Conservation (phyloP, 2,888 invertebrate species). For the Deilephila porcellus region DNA sequence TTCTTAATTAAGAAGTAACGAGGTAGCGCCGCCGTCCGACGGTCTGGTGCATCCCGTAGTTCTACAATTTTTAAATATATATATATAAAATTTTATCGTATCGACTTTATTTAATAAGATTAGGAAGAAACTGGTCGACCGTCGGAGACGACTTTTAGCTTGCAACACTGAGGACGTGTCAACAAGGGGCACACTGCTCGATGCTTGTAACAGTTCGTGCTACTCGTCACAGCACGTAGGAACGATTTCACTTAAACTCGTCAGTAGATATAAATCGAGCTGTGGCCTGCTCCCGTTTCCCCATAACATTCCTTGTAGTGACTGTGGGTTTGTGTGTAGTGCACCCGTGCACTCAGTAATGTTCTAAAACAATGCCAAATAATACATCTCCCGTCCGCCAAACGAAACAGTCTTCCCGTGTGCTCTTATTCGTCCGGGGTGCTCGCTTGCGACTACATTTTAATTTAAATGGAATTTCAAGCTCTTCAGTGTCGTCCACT, state of each 20-base stretch:
- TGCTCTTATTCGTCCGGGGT: neutral
- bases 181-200: too few relatives aligned
- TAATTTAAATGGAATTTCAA: neutral
- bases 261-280: too few relatives aligned
- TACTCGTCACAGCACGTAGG: too few relatives aligned
- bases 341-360: neutral
- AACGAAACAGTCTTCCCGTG: neutral
- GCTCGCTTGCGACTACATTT: neutral
- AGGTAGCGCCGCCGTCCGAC: neutral
- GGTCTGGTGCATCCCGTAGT: neutral
- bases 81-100: neutral
- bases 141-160: neutral
- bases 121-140: neutral
- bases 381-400: constrained; percentile 13
- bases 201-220: too few relatives aligned
- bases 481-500: neutral
- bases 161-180: too few relatives aligned
- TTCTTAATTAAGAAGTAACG: neutral
- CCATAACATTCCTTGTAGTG: neutral
- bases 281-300: too few relatives aligned
- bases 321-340: neutral
- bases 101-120: neutral
- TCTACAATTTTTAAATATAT: neutral
- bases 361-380: neutral
- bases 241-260: too few relatives aligned